A percentile compares a stretch with the other conserved stretches of the same genome.
Evolutionary conservation across 1,140 invertebrate genomes (phyloP).

Genomic region (Panagrolaimus sp.): DNA sequence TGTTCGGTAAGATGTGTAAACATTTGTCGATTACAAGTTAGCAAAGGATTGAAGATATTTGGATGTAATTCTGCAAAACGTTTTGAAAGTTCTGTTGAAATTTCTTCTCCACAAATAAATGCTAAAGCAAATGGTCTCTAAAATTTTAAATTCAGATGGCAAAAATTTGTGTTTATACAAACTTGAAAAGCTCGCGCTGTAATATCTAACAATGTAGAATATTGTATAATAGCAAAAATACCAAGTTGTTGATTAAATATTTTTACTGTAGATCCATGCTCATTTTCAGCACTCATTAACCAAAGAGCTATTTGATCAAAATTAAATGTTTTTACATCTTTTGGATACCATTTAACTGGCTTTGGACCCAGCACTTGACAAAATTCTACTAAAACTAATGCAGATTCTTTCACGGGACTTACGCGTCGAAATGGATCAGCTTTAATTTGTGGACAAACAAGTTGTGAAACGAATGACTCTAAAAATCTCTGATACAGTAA

Average conservation of each 20-base stretch:
- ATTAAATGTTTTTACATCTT: conserved; percentile 4
- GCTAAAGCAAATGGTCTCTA: conserved; percentile 48
- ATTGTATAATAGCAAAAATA: conserved; percentile 39
- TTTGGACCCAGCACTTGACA: conserved; percentile 6
- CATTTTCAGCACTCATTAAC: conserved; percentile 52
- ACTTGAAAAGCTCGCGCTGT: conserved; percentile 52
- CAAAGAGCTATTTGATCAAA: conserved; percentile 31
- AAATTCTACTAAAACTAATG: conserved; percentile 6
- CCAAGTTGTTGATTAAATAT: conserved; percentile 47
- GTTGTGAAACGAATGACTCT: not conserved
- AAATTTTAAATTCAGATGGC: conserved; percentile 19
- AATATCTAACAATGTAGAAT: conserved; percentile 43
- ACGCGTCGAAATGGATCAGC: conserved; percentile 8
- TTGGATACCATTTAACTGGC: not conserved
- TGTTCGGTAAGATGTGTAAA: conserved; percentile 31
- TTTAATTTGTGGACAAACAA: not conserved
- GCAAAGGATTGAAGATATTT: conserved; percentile 35
- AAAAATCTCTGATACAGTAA: not conserved
- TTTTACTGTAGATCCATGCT: conserved; percentile 38
- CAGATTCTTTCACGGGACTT: not conserved
- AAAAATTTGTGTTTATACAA: not conserved
- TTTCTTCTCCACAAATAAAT: conserved; percentile 31
- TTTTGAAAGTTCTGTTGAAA: conserved; percentile 20
- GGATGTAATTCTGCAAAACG: conserved; percentile 20
- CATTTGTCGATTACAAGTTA: conserved; percentile 42